Evolutionary conservation across 64 coral and sea anemone species (phyloP), one percentile per base, ranked within the genome.

Genomic region (Stylophora pistillata): DNA sequence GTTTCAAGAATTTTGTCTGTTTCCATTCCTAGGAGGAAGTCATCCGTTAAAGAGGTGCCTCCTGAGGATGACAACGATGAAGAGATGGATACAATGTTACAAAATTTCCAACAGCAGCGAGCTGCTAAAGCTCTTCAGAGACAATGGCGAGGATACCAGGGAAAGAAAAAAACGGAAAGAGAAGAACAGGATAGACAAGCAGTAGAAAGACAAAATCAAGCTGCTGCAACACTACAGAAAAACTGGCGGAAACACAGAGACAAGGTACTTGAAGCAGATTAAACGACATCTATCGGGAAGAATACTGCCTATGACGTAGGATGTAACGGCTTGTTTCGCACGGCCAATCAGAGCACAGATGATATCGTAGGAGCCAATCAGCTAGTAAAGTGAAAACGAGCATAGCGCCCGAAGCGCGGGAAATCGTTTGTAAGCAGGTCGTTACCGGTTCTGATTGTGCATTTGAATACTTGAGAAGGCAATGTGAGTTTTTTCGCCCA

Each of bases 211-310:
- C 81, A 90, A n/a, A 91, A 96, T 30, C 41, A 87, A 53, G 95
- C 95, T 27, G 95, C 95, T 16, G 71, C 71, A 23, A 96, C 95
- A 16, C 88, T 96, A 13, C 95, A 96, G 77, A 89, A 88, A 87
- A 85, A 96, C 28, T 96, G 95, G 95, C 71, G 87, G 55, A 90
- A 58, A 87, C 95, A 96, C 74, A 94, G 81, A 74, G 88, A 90
- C 10, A 76, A 30, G 78, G 95, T 96, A 54, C 56, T 86, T 11
- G 64, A 25, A 68, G 37, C 37, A 47, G 3, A 47, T 47, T 68
- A 11, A n/a, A 68, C n/a, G n/a, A n/a, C n/a, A n/a, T n/a, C n/a
- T n/a, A n/a, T n/a, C 6, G 25, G 26, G 23, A 23, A 21, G 4
- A 20, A 23, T 66, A n/a, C 63, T 27, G 0, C 25, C 63, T 66